Percentiles rank a stretch among this genome's conserved stretches.
phyloP scores from a whole-genome alignment of 1,140 invertebrate species.

The Oscheius sp. region DNA sequence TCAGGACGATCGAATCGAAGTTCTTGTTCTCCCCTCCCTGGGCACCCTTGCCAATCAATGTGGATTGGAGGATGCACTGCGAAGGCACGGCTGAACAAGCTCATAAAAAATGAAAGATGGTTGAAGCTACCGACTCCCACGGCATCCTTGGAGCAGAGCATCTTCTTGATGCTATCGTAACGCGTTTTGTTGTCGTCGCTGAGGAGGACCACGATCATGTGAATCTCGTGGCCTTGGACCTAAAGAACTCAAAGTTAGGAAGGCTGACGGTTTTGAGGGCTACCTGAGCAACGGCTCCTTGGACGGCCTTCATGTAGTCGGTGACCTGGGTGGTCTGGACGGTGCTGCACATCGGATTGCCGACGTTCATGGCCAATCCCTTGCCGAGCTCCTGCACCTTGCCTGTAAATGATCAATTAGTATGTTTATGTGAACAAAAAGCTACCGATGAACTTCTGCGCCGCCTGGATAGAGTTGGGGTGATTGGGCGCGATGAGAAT shows the following conservation, averaged over 20 bases:
- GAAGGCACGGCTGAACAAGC: conserved; percentile 14
- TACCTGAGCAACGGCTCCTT: conserved; percentile 4
- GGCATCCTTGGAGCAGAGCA: conserved; percentile 5
- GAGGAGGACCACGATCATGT: conserved; percentile 31
- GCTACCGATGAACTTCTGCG: conserved; percentile 16
- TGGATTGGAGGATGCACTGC: conserved; percentile 18
- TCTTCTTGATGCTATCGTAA: conserved; percentile 36
- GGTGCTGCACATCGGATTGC: conserved; percentile 12
- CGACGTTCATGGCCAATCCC: background rate
- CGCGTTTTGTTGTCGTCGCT: conserved; percentile 36
- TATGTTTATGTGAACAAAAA: too few species aligned
- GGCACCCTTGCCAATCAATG: conserved; percentile 7
- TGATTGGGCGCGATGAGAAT: conserved; percentile 15
- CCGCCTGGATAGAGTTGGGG: background rate
- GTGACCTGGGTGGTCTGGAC: background rate
- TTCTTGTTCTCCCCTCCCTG: conserved; percentile 36
- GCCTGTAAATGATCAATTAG: too few species aligned
- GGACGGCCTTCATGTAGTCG: conserved; percentile 21
- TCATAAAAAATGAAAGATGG: background rate
- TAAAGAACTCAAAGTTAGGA: too few species aligned
- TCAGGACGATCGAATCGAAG: conserved; percentile 31
- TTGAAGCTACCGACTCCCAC: background rate
- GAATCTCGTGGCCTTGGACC: conserved; percentile 6
- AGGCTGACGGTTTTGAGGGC: too few species aligned
- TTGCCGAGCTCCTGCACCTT: conserved; percentile 5